Base-by-base conservation (phyloP, 2,113 vertebrate species). In the Cephalopholis sonnerati region DNA sequence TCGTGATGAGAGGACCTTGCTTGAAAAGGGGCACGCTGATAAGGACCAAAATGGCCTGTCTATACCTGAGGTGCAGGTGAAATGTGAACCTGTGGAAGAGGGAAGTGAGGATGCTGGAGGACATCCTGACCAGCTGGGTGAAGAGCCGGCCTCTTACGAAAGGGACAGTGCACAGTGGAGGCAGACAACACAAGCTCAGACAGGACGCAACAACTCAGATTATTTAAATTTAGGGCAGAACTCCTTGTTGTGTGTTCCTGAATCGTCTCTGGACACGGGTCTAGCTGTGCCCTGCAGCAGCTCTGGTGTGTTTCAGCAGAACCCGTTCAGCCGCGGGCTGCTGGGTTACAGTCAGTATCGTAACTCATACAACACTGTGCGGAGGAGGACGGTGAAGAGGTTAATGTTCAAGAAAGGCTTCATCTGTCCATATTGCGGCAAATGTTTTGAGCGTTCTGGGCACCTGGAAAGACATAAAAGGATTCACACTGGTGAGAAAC, bases 401-500 rank as follows among this genome's bases (percentile, higher is more conserved):
- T 10, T 91, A 5, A 76, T 90, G 84, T 90, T 91, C 0, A 93
- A 91, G 75, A 93, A 88, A 11, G 84, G 92, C 64, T 91, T 84
- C 58, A 12, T 83, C 57, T 95, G 94, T 20, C 79, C 92, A 0
- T 92, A 92, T 27, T 95, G 94, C 2, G 91, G 93, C 1, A 95
- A 95, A 64, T 81, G 63, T 1, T 95, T 95, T 0, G 91, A 92
- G n/a, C 92, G 90, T 0, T 29, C 80, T 0, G 92, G 90, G 0
- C 92, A 95, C 65, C 86, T 95, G 0, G 94, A 93, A 79, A 58
- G 93, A 11, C 94, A 95, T 7, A 93, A 93, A 4, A 77, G 86
- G 88, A 93, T 95, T 15, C 94, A 95, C 5, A 95, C 94, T 0
- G 94, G 94, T 0, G 94, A 95, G 87, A 94, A 93, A 59, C 93